These are phyloP conservation scores for Planococcus citri DNA, from an alignment of 1,140 invertebrate genomes.

Conservation along the genomic window DNA sequence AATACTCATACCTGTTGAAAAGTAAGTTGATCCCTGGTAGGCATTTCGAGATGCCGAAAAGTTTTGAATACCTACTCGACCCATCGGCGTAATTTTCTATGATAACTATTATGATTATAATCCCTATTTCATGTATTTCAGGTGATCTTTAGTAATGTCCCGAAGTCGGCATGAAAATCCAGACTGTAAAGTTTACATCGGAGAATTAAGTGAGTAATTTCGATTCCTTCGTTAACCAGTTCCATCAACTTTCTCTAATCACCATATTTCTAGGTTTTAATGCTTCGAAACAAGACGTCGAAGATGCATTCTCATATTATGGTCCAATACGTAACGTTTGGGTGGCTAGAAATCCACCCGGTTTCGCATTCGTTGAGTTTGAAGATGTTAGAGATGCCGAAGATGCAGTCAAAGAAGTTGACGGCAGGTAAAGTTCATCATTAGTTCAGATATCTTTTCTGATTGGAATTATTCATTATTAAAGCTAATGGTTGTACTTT, in stretches of 20 bases:
- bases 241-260: neutral
- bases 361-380: constrained; percentile 94
- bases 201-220: constrained; percentile 66
- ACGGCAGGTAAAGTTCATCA: constrained; percentile 43
- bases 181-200: constrained; percentile 94
- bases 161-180: constrained; percentile 30
- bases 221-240: neutral
- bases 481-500: neutral
- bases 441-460: neutral
- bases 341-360: constrained; percentile 84
- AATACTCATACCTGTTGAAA: too few relatives aligned
- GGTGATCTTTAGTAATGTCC: neutral
- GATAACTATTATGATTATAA: too few relatives aligned
- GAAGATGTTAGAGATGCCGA: constrained; percentile 82
- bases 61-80: too few relatives aligned
- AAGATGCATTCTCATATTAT: constrained; percentile 89
- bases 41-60: too few relatives aligned
- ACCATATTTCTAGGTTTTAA: constrained; percentile 38
- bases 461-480: neutral
- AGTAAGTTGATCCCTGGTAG: too few relatives aligned
- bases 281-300: constrained; percentile 79
- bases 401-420: constrained; percentile 68
- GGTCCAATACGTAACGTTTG: constrained; percentile 86
- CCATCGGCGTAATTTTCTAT: too few relatives aligned
- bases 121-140: neutral